Conservation (phyloP, 2,888 invertebrate species). For the Diarsia rubi region DNA sequence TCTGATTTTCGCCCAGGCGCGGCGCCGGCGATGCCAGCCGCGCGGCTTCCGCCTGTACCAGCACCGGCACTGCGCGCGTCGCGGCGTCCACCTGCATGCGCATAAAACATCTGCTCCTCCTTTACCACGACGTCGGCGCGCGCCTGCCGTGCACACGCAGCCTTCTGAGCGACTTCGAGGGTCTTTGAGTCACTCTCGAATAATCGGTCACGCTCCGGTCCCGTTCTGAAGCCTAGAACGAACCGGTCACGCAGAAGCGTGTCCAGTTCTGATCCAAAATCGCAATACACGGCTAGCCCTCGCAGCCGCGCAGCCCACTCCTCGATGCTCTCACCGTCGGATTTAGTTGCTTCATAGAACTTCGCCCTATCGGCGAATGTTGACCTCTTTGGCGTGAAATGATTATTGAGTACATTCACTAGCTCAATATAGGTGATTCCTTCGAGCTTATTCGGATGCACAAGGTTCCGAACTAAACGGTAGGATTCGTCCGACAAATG, state of each 20-base stretch:
- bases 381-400: constrained; percentile 6
- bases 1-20: background rate
- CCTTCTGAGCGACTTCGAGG: background rate
- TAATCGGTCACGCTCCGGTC: background rate
- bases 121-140: background rate
- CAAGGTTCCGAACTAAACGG: constrained; percentile 2
- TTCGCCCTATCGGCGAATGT: constrained; percentile 13
- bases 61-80: background rate
- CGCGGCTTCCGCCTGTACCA: too few relatives aligned
- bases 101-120: constrained; percentile 1
- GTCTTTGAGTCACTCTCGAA: constrained; percentile 2
- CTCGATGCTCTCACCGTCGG: constrained; percentile 5
- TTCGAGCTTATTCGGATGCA: constrained; percentile 10
- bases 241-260: constrained; percentile 1
- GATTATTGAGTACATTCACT: background rate
- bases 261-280: constrained; percentile 8
- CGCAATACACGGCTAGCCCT: constrained; percentile 6
- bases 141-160: constrained; percentile 1
- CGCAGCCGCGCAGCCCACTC: constrained; percentile 8
- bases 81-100: background rate
- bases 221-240: background rate
- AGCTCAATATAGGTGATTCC: background rate
- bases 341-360: constrained; percentile 1
- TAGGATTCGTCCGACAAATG: constrained; percentile 11
- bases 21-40: background rate